Base-by-base conservation (phyloP, 2,888 invertebrate species). In the Rhogogaster chlorosoma region DNA sequence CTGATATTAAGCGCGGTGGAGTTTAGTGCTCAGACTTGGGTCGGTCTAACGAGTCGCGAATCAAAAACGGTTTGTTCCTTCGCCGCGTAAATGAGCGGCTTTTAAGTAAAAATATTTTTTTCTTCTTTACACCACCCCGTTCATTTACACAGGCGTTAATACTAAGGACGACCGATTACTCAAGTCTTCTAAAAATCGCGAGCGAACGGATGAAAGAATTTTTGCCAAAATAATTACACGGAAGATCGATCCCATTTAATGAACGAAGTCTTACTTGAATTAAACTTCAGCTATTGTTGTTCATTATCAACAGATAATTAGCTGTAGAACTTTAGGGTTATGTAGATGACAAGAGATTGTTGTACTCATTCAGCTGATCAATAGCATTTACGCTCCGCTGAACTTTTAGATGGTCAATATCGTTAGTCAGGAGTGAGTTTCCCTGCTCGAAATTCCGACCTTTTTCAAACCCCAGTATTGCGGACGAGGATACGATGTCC, bases 391-490 rank as follows among this genome's bases (percentile, higher is more conserved):
- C 80, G 80, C 80, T 80, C 38, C 22, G 10, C 36, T 36, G 57
- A 80, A 15, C 36, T 38, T 61, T 80, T 61, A 10, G 61, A 61
- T 61, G 38, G 80, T 38, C 38, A 80, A 80, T 80, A 15, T 80
- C 80, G 80, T 80, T 80, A 61, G 38, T 15, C 22, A 80, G 22
- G 80, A 61, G 80, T 77, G 61, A 61, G 61, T 61, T 80, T 53
- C 42, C 32, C 26, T 22, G 32, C 38, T 80, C 36, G 18, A 80
- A 80, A 80, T 80, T 61, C 38, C 7, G 61, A 61, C 61, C 36
- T 22, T 80, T 61, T 61, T 61, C 57, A 15, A 36, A 32, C 45
- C 29, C n/a, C n/a, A 7, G 15, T 12, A 77, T 49, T 15, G 15
- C 18, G 36, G 38, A 12, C 38, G 57, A 38, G n/a, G 49, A 32